Conservation (phyloP, 1,140 invertebrate genomes). For the Cotesia chilonis region DNA sequence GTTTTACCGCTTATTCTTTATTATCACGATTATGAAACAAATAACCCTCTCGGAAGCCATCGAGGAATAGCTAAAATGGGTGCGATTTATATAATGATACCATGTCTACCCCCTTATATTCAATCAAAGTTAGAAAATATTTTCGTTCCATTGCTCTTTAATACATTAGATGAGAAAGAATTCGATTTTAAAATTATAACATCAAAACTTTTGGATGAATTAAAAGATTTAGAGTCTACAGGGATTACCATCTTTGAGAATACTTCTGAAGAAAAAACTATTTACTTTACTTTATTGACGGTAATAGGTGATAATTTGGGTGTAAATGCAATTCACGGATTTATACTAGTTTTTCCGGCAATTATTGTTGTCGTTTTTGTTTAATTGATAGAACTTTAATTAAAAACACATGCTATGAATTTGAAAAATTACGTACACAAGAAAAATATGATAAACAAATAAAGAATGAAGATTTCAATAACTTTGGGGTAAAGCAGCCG, state of each 20-base stretch:
- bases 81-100: constrained; percentile 9
- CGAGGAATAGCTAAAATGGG: background rate
- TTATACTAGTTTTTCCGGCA: constrained; percentile 1
- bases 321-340: background rate
- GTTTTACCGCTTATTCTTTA: background rate
- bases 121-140: constrained; percentile 19
- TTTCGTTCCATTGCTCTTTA: background rate
- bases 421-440: background rate
- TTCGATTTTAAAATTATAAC: background rate
- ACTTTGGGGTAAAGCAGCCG: background rate
- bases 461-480: background rate
- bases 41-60: background rate
- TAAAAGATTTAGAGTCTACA: background rate
- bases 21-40: background rate
- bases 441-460: background rate
- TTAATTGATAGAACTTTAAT: background rate
- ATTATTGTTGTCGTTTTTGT: constrained; percentile 4
- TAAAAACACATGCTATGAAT: background rate
- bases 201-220: background rate
- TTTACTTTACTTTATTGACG: background rate
- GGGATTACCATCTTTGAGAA: background rate
- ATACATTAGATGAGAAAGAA: constrained; percentile 5
- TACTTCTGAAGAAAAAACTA: background rate
- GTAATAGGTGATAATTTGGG: constrained; percentile 4
- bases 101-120: constrained; percentile 5